Conservation (phyloP, 2,888 invertebrate genomes). For the Campopleginae sp. region DNA sequence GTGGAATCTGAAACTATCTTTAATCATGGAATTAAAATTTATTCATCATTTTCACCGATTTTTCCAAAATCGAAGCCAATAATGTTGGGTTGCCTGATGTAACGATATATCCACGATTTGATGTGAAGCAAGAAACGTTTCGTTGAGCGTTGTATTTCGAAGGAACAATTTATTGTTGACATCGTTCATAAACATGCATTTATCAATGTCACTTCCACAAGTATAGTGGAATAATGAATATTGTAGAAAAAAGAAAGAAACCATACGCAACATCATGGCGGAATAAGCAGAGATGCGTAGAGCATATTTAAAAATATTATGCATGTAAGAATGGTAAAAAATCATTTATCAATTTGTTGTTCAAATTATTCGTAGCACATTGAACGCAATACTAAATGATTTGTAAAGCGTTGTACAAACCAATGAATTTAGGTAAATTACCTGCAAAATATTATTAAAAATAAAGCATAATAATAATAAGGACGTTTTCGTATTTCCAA, state of each 20-base stretch:
- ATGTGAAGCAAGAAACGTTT: not conserved
- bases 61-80: not conserved
- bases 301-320: not conserved
- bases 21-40: slow-evolving; percentile 17
- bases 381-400: slow-evolving; percentile 2
- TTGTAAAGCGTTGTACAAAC: not conserved
- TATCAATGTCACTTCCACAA: slow-evolving; percentile 29
- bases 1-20: slow-evolving; percentile 52
- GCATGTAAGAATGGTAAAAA: not conserved
- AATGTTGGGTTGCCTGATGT: not conserved
- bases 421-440: not conserved
- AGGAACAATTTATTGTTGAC: slow-evolving; percentile 4
- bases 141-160: not conserved
- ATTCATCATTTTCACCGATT: not conserved
- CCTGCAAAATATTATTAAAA: not conserved
- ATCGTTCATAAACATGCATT: slow-evolving; percentile 19
- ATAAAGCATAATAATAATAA: not conserved
- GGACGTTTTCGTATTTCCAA: not conserved
- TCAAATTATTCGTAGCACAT: not conserved
- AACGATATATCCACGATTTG: not conserved
- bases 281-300: not conserved
- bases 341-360: not conserved
- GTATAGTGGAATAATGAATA: slow-evolving; percentile 22
- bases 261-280: not conserved
- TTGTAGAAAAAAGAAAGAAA: slow-evolving; percentile 27